Evolutionary conservation across 2,797 vertebrate genomes (phyloP), one percentile per base, ranked within the genome.

Genomic region (Orestias chungarensis): DNA sequence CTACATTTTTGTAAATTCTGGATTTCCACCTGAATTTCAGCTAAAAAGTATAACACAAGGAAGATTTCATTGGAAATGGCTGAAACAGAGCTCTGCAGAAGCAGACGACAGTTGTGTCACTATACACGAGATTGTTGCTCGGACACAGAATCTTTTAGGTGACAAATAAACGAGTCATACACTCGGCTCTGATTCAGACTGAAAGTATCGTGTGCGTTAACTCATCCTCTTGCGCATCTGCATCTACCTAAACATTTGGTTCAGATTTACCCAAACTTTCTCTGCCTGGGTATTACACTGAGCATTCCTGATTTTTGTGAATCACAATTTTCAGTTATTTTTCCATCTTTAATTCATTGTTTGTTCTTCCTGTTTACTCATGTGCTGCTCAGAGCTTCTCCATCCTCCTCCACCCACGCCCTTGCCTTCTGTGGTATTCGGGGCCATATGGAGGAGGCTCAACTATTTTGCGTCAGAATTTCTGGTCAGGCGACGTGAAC

Each of bases 221-320:
- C 78, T 79, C 61, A 79, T 31, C 8, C 65, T 59, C 68, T 31
- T 64, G 68, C 69, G 87, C 89, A 92, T 91, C 87, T 92, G 86
- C 80, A 79, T 82, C 83, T 87, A 86, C 87, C 89, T 29, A 68
- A 81, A 62, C 89, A 90, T 87, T 83, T 91, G 84, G 82, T 88
- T 89, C 76, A 76, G 74, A 91, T 92, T 90, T 86, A 75, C 25
- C 68, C 49, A n/a, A 64, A 81, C 79, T 83, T 83, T 84, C 82
- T 82, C 73, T 47, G 38, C 49, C 72, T 77, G 25, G 78, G 84
- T 68, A 82, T 83, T 79, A 64, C 65, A 33, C 46, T 71, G 61
- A 67, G 25, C 68, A 70, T 43, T 68, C 47, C 79, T 67, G 35
- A 55, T 75, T 74, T 70, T 33, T 33, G 4, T 68, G 38, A 29